phyloP scores from a whole-genome alignment of 2,888 invertebrate species.

The Hirtodrosophila confusa region DNA sequence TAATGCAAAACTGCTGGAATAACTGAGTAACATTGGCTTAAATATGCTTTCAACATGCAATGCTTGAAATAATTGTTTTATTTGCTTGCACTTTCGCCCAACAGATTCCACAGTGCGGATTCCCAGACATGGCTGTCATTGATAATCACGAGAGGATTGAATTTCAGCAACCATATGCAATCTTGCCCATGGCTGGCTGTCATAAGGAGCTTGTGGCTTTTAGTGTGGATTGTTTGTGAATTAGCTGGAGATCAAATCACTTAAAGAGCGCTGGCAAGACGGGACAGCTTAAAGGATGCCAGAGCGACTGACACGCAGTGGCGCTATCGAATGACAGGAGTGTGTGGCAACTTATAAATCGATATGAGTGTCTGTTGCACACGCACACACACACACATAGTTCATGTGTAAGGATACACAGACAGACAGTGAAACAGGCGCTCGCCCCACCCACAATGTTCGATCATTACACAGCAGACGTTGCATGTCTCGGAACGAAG shows the following conservation, averaged over 20 bases:
- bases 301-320: constrained; percentile 27
- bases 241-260: constrained; percentile 73
- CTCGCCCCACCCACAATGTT: constrained; percentile 41
- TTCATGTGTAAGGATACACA: constrained; percentile 3
- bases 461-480: constrained; percentile 69
- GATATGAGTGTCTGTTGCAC: constrained; percentile 73
- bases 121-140: not conserved
- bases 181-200: constrained; percentile 25
- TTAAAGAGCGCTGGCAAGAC: constrained; percentile 48
- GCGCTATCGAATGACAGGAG: constrained; percentile 58
- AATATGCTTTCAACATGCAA: too few species aligned
- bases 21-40: too few species aligned
- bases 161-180: constrained; percentile 20
- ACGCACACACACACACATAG: constrained; percentile 8
- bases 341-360: constrained; percentile 70
- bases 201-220: constrained; percentile 56
- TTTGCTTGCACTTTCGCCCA: too few species aligned
- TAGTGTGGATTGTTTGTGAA: constrained; percentile 63
- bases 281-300: constrained; percentile 30
- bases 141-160: constrained; percentile 15
- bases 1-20: too few species aligned
- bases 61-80: too few species aligned
- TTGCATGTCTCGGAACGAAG: constrained; percentile 51
- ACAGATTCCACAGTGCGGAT: not conserved
- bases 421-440: constrained; percentile 21